Percentiles rank a stretch among this genome's conserved stretches.
phyloP scores from a whole-genome alignment of 2,888 invertebrate species.

The Willowsia nigromaculata region DNA sequence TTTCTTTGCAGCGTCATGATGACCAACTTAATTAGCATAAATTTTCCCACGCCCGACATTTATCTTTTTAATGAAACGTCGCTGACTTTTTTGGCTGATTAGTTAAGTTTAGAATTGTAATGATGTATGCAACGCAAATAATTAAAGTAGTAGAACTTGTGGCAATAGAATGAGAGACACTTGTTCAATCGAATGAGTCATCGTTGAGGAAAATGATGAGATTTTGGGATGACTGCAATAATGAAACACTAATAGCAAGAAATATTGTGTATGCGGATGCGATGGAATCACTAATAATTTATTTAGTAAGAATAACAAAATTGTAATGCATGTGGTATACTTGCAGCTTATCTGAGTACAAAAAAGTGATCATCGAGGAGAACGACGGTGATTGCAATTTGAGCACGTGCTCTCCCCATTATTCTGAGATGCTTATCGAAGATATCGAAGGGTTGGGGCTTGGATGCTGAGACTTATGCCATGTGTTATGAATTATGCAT shows the following conservation, averaged over 20 bases:
- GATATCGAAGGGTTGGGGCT: slow-evolving; percentile 6
- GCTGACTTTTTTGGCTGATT: background rate
- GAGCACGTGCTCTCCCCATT: slow-evolving; percentile 50
- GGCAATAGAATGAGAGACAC: no score
- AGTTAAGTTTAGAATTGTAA: background rate
- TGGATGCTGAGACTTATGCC: background rate
- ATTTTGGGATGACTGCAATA: no score
- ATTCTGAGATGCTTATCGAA: slow-evolving; percentile 44
- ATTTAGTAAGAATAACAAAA: background rate
- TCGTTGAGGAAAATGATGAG: no score
- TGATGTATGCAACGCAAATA: background rate
- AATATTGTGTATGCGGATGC: no score
- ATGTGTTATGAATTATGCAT: slow-evolving; percentile 31
- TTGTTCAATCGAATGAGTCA: no score
- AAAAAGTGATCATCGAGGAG: background rate
- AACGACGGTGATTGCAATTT: background rate
- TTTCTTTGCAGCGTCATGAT: background rate
- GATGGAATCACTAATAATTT: no score
- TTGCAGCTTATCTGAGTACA: background rate
- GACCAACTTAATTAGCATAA: background rate
- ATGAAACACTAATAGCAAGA: no score
- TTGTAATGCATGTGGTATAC: background rate
- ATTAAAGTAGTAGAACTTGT: no score
- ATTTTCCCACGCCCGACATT: background rate
- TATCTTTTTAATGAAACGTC: background rate